Percentiles rank a stretch among this genome's conserved stretches.
Conservation (phyloP, 2,113 vertebrate species). For the Ginglymostoma cirratum region DNA sequence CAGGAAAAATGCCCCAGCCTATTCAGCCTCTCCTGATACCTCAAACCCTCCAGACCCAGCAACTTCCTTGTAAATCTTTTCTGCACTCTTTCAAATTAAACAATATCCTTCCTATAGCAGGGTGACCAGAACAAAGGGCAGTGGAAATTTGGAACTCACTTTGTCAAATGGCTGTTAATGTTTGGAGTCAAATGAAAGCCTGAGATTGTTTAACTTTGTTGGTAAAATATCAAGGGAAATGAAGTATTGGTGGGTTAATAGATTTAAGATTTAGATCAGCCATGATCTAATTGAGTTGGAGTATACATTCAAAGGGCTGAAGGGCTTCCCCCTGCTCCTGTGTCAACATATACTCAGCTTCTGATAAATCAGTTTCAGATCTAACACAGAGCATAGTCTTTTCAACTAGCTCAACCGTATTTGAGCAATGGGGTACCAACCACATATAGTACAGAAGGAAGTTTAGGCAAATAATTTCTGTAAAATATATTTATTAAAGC, state of each 20-base stretch:
- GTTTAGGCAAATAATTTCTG: neutral
- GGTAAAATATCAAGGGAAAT: neutral
- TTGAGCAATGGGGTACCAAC: neutral
- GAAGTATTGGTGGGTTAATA: neutral
- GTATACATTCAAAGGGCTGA: neutral
- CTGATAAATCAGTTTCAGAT: neutral
- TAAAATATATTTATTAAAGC: neutral
- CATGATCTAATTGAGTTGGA: neutral
- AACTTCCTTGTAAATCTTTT: too few species aligned
- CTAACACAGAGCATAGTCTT: neutral
- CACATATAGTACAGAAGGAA: neutral
- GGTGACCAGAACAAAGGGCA: neutral
- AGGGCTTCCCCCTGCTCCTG: neutral
- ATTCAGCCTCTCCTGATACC: too few species aligned
- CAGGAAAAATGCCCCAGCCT: too few species aligned
- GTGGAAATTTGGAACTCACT: neutral
- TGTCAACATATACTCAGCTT: neutral
- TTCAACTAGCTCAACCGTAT: neutral
- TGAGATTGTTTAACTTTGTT: neutral
- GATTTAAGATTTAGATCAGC: neutral
- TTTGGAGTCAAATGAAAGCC: neutral
- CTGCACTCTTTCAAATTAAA: too few species aligned
- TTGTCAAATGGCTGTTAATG: neutral
- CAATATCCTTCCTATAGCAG: too few species aligned
- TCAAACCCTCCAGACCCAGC: too few species aligned